A percentile compares a stretch with the other conserved stretches of the same genome.
phyloP scores from a whole-genome alignment of 2,888 invertebrate genomes.

The Sarcophaga caerulescens region DNA sequence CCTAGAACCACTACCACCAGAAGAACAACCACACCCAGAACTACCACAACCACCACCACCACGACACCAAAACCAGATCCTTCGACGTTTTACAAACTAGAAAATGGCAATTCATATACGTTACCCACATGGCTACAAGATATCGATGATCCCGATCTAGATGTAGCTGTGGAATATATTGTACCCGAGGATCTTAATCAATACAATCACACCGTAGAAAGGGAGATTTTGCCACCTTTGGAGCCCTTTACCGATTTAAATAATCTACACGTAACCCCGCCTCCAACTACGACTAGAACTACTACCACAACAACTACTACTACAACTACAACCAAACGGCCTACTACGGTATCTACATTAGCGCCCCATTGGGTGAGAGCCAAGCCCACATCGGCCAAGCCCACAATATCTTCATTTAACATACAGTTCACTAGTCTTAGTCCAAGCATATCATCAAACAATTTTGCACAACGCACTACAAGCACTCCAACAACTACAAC shows the following conservation, averaged over 20 bases:
- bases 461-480: conserved; percentile 62
- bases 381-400: conserved; percentile 64
- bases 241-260: conserved; percentile 77
- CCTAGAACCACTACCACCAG: conserved; percentile 68
- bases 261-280: conserved; percentile 73
- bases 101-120: conserved; percentile 75
- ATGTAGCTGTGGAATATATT: conserved; percentile 77
- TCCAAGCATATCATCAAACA: conserved; percentile 54
- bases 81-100: conserved; percentile 74
- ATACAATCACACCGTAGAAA: conserved; percentile 76
- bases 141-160: conserved; percentile 78
- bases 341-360: conserved; percentile 47
- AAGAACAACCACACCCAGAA: conserved; percentile 62
- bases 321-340: conserved; percentile 50
- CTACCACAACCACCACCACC: conserved; percentile 57
- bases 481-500: conserved; percentile 55
- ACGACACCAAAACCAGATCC: conserved; percentile 72
- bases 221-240: conserved; percentile 76
- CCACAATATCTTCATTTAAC: conserved; percentile 48
- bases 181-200: conserved; percentile 77
- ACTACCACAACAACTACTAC: conserved; percentile 66
- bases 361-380: conserved; percentile 69
- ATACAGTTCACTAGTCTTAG: conserved; percentile 61
- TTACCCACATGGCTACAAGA: conserved; percentile 78
- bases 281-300: conserved; percentile 67